A percentile compares a stretch with the other conserved stretches of the same genome.
These are phyloP conservation scores for Tiliacea aurago DNA, from an alignment of 2,888 invertebrate species.

Conservation along the genomic window DNA sequence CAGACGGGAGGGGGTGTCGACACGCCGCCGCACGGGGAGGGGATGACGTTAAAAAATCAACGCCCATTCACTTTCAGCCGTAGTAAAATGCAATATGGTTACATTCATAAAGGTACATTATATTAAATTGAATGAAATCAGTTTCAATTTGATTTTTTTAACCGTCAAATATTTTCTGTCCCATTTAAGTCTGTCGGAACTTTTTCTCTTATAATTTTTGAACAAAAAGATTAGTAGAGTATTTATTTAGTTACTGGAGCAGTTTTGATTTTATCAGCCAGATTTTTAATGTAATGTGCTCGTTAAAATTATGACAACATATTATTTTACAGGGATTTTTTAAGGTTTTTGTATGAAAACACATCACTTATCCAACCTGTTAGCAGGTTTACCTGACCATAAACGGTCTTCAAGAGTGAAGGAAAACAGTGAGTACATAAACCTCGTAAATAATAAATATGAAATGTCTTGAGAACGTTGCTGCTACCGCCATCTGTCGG, in stretches of 20 bases:
- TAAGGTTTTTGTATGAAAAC: background rate
- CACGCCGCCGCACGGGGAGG: constrained; percentile 4
- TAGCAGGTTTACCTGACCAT: background rate
- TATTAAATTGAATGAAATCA: constrained; percentile 40
- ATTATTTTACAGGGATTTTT: background rate
- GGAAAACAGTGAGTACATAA: background rate
- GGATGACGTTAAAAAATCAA: constrained; percentile 60
- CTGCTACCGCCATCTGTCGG: constrained; percentile 51
- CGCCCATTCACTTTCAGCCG: constrained; percentile 39
- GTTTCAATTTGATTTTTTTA: background rate
- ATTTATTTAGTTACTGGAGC: background rate
- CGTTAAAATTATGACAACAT: background rate
- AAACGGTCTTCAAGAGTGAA: background rate
- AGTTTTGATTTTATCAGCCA: background rate
- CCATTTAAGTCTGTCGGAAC: background rate
- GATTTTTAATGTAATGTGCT: background rate
- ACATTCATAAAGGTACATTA: constrained; percentile 19
- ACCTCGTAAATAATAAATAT: constrained; percentile 48
- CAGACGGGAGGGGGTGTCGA: background rate
- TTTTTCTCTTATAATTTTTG: background rate
- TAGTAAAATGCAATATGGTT: constrained; percentile 49
- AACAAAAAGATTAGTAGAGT: background rate
- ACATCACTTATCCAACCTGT: background rate
- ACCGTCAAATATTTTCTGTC: constrained; percentile 9
- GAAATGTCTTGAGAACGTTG: constrained; percentile 32